A percentile compares a stretch with the other conserved stretches of the same genome.
phyloP scores from a whole-genome alignment of 2,113 vertebrate genomes.

The Austrofundulus limnaeus region DNA sequence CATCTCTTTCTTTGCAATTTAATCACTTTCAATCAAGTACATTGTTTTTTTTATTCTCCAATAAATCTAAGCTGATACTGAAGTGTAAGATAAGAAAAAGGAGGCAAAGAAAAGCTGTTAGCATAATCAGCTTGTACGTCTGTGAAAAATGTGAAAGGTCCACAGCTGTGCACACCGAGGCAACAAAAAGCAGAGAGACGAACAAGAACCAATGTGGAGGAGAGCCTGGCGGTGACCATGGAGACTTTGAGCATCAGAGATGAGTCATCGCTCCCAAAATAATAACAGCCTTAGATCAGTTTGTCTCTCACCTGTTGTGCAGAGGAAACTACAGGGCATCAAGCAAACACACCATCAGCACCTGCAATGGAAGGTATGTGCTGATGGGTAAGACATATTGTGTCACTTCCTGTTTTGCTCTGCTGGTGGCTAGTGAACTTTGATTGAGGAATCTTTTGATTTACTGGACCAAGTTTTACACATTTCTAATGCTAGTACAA shows the following conservation, averaged over 20 bases:
- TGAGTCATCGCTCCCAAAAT: conserved; percentile 44
- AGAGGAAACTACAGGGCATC: neutral
- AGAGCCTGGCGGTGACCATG: conserved; percentile 40
- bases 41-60: neutral
- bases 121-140: neutral
- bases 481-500: no score
- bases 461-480: no score
- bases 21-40: neutral
- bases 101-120: no score
- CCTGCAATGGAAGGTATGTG: conserved; percentile 7
- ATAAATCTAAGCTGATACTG: neutral
- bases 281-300: conserved; percentile 16
- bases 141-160: neutral
- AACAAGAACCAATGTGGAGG: no score
- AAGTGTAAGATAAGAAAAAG: neutral
- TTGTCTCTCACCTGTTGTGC: conserved; percentile 21
- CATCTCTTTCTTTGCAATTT: neutral
- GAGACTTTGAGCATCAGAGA: conserved; percentile 17
- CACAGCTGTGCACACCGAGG: neutral
- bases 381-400: no score
- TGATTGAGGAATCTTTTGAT: no score
- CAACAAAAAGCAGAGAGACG: no score
- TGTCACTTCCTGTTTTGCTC: no score
- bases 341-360: conserved; percentile 7
- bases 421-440: no score